phyloP scores from a whole-genome alignment of 2,888 invertebrate species.

The Scaeva pyrastri region DNA sequence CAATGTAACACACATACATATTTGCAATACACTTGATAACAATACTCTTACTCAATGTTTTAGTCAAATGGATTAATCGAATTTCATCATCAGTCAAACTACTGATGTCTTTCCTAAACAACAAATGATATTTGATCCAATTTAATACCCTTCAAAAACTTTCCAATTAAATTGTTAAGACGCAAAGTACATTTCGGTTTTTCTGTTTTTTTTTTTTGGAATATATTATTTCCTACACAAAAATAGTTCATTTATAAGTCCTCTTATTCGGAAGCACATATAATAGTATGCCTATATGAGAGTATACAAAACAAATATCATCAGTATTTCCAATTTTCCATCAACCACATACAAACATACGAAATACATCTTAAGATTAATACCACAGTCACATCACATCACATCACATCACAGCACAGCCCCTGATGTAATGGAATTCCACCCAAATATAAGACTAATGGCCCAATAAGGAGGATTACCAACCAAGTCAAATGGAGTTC shows the following conservation, averaged over 20 bases:
- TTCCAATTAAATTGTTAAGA: constrained; percentile 26
- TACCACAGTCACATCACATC: constrained; percentile 51
- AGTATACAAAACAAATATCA: constrained; percentile 48
- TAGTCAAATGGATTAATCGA: constrained; percentile 4
- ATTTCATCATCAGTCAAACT: constrained; percentile 10
- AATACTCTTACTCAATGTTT: no score
- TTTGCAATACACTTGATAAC: no score
- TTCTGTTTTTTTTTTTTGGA: background rate
- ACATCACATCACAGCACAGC: constrained; percentile 19
- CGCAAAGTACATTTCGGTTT: background rate
- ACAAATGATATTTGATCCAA: background rate
- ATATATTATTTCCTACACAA: constrained; percentile 39
- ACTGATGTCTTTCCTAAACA: background rate
- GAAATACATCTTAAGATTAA: constrained; percentile 63
- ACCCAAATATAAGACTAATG: constrained; percentile 66
- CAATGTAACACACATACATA: no score
- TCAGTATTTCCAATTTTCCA: constrained; percentile 21
- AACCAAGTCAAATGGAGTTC: constrained; percentile 30
- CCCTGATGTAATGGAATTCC: constrained; percentile 56
- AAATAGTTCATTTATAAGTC: constrained; percentile 64
- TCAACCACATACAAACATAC: background rate
- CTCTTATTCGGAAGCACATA: constrained; percentile 55
- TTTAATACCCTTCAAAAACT: background rate
- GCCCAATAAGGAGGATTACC: constrained; percentile 67
- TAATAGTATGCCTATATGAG: constrained; percentile 2